These are phyloP conservation scores for Apamea epomidion DNA, from an alignment of 2,888 invertebrate genomes.

Conservation along the genomic window DNA sequence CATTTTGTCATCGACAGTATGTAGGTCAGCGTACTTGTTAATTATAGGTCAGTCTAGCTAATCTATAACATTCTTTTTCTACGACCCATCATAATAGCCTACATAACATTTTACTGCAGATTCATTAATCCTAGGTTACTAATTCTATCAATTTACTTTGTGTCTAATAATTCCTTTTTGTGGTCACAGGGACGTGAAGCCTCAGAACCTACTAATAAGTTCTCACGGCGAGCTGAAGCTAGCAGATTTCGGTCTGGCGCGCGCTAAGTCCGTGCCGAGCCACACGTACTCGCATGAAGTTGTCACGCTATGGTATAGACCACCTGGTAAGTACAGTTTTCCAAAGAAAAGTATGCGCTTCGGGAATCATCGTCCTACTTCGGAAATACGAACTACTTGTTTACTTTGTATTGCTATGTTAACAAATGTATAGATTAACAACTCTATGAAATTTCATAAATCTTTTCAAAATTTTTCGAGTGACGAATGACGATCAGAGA, in stretches of 20 bases:
- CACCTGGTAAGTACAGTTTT: slow-evolving; percentile 92
- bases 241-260: slow-evolving; percentile 99
- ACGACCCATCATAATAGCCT: background rate
- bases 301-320: slow-evolving; percentile 99
- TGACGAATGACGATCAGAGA: background rate
- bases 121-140: background rate
- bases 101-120: background rate
- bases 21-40: too few species aligned
- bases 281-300: slow-evolving; percentile 99
- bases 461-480: background rate
- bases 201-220: slow-evolving; percentile 99
- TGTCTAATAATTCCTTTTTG: background rate
- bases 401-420: background rate
- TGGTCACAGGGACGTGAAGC: slow-evolving; percentile 95
- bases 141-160: background rate
- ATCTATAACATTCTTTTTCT: too few species aligned
- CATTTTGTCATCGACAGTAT: too few species aligned
- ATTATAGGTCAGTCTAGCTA: too few species aligned
- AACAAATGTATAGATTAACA: background rate
- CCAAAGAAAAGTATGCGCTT: background rate
- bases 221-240: slow-evolving; percentile 99
- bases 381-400: background rate
- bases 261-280: slow-evolving; percentile 99
- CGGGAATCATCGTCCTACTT: background rate
- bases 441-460: background rate